Evolutionary conservation across 2,888 invertebrate genomes (phyloP), one percentile per base, ranked within the genome.

Genomic region (Dolichopus griseipennis): DNA sequence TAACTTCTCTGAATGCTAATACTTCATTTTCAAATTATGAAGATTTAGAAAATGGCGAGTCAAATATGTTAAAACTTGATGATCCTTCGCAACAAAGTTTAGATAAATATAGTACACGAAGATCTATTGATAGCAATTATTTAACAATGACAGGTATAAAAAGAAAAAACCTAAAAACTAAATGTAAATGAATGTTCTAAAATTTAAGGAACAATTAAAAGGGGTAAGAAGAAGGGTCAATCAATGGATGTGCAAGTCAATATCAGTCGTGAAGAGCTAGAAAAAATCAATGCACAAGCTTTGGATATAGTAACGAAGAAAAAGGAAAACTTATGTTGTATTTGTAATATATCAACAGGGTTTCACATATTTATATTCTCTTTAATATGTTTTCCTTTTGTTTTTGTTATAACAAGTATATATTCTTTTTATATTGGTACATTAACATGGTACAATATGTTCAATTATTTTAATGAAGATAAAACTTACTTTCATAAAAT

Each of bases 361-460:
- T 83, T 86, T 15, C 90, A 90, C 76, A 83, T 90, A 65, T 83
- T 88, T 68, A 69, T 89, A 9, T 85, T 88, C 75, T 86, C 87
- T 63, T 73, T 90, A 43, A 70, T 90, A 15, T 88, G 87, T 76
- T 83, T 86, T 73, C 91, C 91, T 15, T 83, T 90, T 79, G 87
- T 89, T 21, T 83, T 86, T 41, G 73, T 86, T 61, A 81, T 87
- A 69, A 88, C 90, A 12, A 83, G 86, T 18, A 77, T 85, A 65
- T 88, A 90, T 75, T 88, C 89, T 1, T 90, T 90, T 77, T 90
- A 90, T 76, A 86, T 89, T 71, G 90, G 90, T 22, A 90, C 90
- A 1, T 79, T 89, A 74, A 88, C 90, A 65, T 91, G 90, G 90
- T 90, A 90, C 76, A 91, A 90, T 74, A 84, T 90, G 71, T 88